Evolutionary conservation across 2,888 invertebrate genomes (phyloP), one percentile per base, ranked within the genome.

Genomic region (Brachylomia viminalis): DNA sequence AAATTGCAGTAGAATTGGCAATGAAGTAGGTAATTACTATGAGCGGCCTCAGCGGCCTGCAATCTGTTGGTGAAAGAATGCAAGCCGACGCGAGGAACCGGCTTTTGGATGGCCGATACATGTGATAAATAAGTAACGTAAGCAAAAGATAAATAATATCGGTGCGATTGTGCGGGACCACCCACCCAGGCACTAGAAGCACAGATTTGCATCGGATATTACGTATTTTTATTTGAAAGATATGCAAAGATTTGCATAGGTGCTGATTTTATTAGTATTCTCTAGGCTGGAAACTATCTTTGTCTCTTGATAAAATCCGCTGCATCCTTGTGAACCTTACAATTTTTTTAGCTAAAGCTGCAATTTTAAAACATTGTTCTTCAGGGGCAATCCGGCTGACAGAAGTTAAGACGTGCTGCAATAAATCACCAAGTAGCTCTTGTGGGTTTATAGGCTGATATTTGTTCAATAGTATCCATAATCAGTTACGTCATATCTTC

Each of bases 141-240:
- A 52, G 78, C 75, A 72, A 64, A 58, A 72, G 78, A 77, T 86
- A 77, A 82, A 87, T 75, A 80, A 76, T 77, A 72, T 69, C 61
- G 67, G 54, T 61, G 71, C 72, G 66, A 75, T 61, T 86, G 72
- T 77, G 73, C 27, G 38, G 68, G 87, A 88, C 87, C 89, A 87
- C 87, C 89, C 87, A 79, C 87, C 89, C 87, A 79, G 56, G 49
- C n/a, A 56, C 75, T n/a, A 78, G 33, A 71, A 71, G 74, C 79
- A 54, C 65, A 61, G 62, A 85, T 87, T 80, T 79, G 85, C 85
- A 84, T 86, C 61, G 72, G 49, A 56, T 72, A 62, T 72, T 77
- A 83, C 86, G 45, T 71, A 58, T 71, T 75, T 82, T 75, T 61
- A 69, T 17, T 74, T 65, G 27, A 70, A 75, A 69, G 33, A 69